A percentile compares a stretch with the other conserved stretches of the same genome.
phyloP scores from a whole-genome alignment of 1,140 invertebrate species.

The Pachypsylla venusta region DNA sequence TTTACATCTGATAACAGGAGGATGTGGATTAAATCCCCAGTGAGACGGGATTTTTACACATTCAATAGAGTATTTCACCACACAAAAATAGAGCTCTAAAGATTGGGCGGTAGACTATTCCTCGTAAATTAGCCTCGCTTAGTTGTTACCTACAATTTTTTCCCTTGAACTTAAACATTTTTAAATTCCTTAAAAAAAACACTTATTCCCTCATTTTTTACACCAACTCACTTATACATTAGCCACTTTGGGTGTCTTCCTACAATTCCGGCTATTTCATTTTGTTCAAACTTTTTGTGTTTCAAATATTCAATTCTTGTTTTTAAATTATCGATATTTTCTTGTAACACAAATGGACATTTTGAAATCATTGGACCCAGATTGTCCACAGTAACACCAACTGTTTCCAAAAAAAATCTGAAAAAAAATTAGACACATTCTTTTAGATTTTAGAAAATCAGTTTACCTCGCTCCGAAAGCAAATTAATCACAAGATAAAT shows the following conservation, averaged over 20 bases:
- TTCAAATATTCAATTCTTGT: not conserved
- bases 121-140: too few relatives aligned
- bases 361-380: not conserved
- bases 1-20: too few relatives aligned
- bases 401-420: not conserved
- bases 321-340: not conserved
- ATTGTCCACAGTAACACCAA: not conserved
- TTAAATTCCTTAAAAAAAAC: too few relatives aligned
- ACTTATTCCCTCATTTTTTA: too few relatives aligned
- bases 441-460: not conserved
- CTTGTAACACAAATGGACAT: not conserved
- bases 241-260: constrained; percentile 7
- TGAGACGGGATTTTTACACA: too few relatives aligned
- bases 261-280: not conserved
- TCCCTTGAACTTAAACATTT: too few relatives aligned
- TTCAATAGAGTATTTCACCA: too few relatives aligned
- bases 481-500: not conserved
- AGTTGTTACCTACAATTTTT: too few relatives aligned
- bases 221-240: not conserved
- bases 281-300: not conserved
- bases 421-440: not conserved
- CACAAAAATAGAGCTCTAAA: too few relatives aligned
- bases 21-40: too few relatives aligned
- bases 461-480: not conserved
- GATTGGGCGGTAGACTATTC: too few relatives aligned